phyloP scores from a whole-genome alignment of 2,888 invertebrate species.

The Chesias legatella region DNA sequence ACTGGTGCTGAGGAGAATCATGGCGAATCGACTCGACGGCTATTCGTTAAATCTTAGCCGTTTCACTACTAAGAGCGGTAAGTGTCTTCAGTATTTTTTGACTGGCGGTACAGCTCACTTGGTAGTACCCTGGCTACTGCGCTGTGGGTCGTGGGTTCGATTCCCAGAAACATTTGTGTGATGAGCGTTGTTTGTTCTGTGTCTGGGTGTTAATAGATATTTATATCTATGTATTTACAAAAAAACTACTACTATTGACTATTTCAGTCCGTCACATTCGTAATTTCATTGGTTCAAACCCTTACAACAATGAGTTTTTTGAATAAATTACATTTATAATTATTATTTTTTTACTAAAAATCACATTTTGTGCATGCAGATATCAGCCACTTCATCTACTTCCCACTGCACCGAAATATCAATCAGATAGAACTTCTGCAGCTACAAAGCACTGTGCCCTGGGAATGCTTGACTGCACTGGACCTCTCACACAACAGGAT shows the following conservation, averaged over 20 bases:
- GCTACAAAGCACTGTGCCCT: constrained; percentile 40
- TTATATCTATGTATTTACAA: not conserved
- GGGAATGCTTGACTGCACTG: constrained; percentile 49
- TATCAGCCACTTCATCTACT: constrained; percentile 66
- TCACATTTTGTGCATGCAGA: too few species aligned
- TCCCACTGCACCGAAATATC: constrained; percentile 46
- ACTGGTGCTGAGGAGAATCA: constrained; percentile 42
- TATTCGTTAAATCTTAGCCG: constrained; percentile 43
- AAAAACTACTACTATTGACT: too few species aligned
- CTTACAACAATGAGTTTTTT: too few species aligned
- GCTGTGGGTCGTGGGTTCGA: too few species aligned
- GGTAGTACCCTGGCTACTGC: too few species aligned
- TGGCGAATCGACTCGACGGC: constrained; percentile 32
- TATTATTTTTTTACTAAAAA: constrained; percentile 26
- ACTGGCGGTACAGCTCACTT: not conserved
- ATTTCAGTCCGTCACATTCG: too few species aligned
- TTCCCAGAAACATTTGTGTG: too few species aligned
- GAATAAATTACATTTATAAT: not conserved
- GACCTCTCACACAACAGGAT: constrained; percentile 58
- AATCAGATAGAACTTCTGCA: constrained; percentile 54
- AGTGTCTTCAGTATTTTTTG: constrained; percentile 16
- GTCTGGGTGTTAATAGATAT: too few species aligned
- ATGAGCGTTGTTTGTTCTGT: too few species aligned
- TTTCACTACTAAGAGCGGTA: constrained; percentile 56
- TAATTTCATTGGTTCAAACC: too few species aligned